Conservation (phyloP, 2,888 invertebrate species). For the Tanaodytes sp. region DNA sequence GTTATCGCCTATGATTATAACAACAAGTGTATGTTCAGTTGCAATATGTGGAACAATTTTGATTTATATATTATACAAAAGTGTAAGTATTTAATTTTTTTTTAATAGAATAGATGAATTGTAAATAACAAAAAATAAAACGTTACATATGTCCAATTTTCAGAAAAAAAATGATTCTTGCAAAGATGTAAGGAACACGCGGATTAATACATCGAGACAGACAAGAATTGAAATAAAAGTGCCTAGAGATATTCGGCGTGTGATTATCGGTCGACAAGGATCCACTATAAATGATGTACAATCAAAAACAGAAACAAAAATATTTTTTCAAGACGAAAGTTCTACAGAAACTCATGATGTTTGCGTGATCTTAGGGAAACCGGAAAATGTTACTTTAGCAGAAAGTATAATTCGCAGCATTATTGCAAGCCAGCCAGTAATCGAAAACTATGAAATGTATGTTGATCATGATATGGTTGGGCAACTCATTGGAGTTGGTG, state of each 20-base stretch:
- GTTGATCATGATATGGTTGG: slow-evolving; percentile 81
- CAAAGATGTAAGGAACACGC: no score
- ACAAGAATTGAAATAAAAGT: slow-evolving; percentile 77
- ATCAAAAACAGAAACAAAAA: slow-evolving; percentile 80
- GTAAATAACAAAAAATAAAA: no score
- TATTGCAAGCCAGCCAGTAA: slow-evolving; percentile 79
- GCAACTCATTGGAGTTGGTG: slow-evolving; percentile 83
- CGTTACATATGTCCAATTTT: no score
- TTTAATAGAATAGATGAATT: no score
- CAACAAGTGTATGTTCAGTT: no score
- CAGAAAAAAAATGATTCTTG: no score
- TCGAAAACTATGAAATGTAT: slow-evolving; percentile 79
- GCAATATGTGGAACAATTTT: no score
- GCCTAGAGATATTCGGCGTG: slow-evolving; percentile 78
- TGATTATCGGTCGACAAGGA: slow-evolving; percentile 84
- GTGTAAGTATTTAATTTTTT: no score
- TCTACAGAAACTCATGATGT: slow-evolving; percentile 75
- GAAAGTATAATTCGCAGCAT: slow-evolving; percentile 81
- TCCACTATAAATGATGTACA: slow-evolving; percentile 84
- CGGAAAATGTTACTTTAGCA: slow-evolving; percentile 81
- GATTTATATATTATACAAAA: no score
- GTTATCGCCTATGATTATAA: no score
- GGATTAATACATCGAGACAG: slow-evolving; percentile 69
- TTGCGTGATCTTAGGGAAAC: slow-evolving; percentile 82
- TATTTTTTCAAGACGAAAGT: slow-evolving; percentile 60